Base-by-base conservation (phyloP, 2,113 vertebrate species). In the Fulmarus glacialis region DNA sequence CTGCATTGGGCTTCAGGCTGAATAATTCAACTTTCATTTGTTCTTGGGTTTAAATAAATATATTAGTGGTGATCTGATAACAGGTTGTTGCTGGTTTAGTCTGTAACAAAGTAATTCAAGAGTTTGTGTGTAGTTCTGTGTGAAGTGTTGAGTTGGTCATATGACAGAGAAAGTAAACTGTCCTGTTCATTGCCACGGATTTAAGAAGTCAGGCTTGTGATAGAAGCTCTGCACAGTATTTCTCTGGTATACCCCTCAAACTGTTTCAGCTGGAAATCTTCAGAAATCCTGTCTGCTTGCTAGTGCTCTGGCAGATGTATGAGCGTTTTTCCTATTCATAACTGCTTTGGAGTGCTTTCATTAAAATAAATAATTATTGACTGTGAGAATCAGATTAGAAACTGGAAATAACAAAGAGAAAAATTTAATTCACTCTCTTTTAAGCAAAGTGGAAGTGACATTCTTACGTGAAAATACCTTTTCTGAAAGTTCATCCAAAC, bases 301-400 rank as follows among this genome's bases (percentile, higher is more conserved):
- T 74, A 19, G 42, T 62, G 29, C 70, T 77, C 50, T 89, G 75
- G 47, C 82, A 94, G 64, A 29, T 52, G 50, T 29, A 16, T 47
- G 50, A 79, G 9, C 38, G 6, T 91, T 66, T 95, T 71, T 75
- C 50, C 42, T 53, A 29, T 86, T 96, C 55, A 21, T 90, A 89
- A 87, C 32, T 86, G 36, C 67, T 90, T 75, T 77, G 30, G 38
- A 89, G 66, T 63, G 40, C 75, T 64, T 79, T 89, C 42, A 38
- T 96, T 94, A 89, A 96, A 95, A 56, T 66, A 77, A 90, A 40
- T 82, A 92, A 68, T 87, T 86, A 52, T 8, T 92, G 87, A 53
- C 60, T 87, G 68, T 0, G 1, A 56, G 47, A 93, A 75, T 83
- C 82, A 87, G 36, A 94, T 81, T 88, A 94, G 53, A 87, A 95